phyloP scores from a whole-genome alignment of 1,140 invertebrate species.

The Lepidotrigona ventralis region DNA sequence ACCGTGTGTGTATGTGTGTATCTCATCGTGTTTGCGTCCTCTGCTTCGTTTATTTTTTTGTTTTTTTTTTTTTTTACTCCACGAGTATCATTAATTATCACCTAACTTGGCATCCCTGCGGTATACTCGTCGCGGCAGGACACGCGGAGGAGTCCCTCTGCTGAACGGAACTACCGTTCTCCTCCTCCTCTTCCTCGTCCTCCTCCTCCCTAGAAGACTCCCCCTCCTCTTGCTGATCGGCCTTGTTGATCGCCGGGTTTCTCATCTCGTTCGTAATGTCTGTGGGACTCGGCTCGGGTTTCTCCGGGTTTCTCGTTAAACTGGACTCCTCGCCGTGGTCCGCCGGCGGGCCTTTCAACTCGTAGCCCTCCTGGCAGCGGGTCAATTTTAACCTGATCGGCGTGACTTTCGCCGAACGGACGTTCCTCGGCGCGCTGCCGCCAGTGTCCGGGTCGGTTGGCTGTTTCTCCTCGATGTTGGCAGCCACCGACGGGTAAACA shows the following conservation, averaged over 20 bases:
- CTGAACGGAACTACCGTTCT: slow-evolving; percentile 41
- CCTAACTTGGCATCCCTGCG: slow-evolving; percentile 92
- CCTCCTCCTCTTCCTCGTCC: slow-evolving; percentile 43
- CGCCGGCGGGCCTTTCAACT: slow-evolving; percentile 77
- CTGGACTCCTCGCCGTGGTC: slow-evolving; percentile 50
- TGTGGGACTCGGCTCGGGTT: slow-evolving; percentile 71
- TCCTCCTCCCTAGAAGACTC: slow-evolving; percentile 61
- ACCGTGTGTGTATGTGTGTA: slow-evolving; percentile 26
- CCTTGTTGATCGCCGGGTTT: slow-evolving; percentile 11
- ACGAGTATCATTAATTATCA: slow-evolving; percentile 86
- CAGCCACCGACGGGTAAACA: slow-evolving; percentile 73
- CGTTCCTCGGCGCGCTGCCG: slow-evolving; percentile 79
- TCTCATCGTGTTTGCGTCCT: slow-evolving; percentile 54
- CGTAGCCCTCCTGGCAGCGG: slow-evolving; percentile 87
- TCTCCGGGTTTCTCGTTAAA: slow-evolving; percentile 48
- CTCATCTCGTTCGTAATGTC: slow-evolving; percentile 49
- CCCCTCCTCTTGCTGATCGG: slow-evolving; percentile 45
- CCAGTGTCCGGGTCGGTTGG: slow-evolving; percentile 72
- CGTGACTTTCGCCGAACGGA: slow-evolving; percentile 85
- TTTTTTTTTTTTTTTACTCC: slow-evolving; percentile 65
- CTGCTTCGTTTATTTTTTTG: slow-evolving; percentile 16
- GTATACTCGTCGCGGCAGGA: slow-evolving; percentile 82
- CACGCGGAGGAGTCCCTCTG: slow-evolving; percentile 68
- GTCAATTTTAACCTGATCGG: slow-evolving; percentile 91
- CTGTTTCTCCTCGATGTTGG: slow-evolving; percentile 72